Evolutionary conservation across 1,140 invertebrate species (phyloP).

Genomic region (Dendroctonus valens): DNA sequence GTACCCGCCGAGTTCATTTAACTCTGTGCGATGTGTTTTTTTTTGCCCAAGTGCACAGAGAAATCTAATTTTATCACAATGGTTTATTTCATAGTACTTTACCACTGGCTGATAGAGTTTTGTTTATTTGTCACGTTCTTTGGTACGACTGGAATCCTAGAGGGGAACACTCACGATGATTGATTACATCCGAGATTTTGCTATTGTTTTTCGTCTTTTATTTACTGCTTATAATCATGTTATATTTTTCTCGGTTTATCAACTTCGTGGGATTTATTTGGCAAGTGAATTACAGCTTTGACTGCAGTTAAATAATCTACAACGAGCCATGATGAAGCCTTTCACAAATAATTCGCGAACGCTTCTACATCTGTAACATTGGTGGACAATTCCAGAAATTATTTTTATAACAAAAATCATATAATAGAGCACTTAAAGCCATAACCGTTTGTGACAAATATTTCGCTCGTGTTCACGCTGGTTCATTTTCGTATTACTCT

Average conservation of each 20-base stretch:
- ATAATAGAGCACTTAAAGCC: slow-evolving; percentile 29
- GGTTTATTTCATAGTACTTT: slow-evolving; percentile 27
- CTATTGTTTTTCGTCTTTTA: too few relatives aligned
- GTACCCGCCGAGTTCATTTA: slow-evolving; percentile 31
- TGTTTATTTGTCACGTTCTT: background rate
- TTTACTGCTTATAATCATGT: too few relatives aligned
- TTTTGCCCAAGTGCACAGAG: slow-evolving; percentile 5
- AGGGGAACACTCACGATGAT: too few relatives aligned
- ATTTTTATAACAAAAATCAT: slow-evolving; percentile 29
- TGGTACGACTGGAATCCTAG: too few relatives aligned
- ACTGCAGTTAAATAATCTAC: too few relatives aligned
- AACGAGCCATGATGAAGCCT: too few relatives aligned
- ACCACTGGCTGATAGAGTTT: slow-evolving; percentile 15
- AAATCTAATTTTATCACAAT: slow-evolving; percentile 29
- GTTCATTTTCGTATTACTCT: slow-evolving; percentile 33
- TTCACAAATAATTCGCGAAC: too few relatives aligned
- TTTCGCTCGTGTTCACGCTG: slow-evolving; percentile 32
- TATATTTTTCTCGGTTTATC: too few relatives aligned
- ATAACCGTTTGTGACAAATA: slow-evolving; percentile 34
- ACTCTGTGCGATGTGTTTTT: slow-evolving; percentile 33
- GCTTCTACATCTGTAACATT: too few relatives aligned
- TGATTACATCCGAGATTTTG: too few relatives aligned
- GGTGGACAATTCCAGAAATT: background rate
- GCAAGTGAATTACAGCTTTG: too few relatives aligned
- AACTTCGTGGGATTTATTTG: too few relatives aligned